Percentiles rank a stretch among this genome's conserved stretches.
These are phyloP conservation scores for Enteromius unitaeniatus DNA, from an alignment of 2,797 vertebrate species.

Conservation along the genomic window DNA sequence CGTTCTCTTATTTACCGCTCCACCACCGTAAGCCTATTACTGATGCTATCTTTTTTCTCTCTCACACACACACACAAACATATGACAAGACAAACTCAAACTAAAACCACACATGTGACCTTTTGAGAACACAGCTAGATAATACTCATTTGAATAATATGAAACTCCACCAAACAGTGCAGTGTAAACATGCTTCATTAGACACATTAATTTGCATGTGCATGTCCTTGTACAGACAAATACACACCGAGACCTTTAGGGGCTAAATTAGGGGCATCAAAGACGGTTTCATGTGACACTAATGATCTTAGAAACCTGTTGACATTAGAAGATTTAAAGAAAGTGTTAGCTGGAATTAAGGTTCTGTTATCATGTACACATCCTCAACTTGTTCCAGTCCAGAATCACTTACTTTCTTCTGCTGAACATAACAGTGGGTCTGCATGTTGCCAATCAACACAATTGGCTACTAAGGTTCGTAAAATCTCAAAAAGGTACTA, in stretches of 20 bases:
- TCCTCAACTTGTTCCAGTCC: not conserved
- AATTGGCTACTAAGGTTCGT: not conserved
- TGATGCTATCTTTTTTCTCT: slow-evolving; percentile 52
- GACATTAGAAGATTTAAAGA: not conserved
- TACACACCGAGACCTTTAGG: not conserved
- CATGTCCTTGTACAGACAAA: not conserved
- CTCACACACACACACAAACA: slow-evolving; percentile 54
- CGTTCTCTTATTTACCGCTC: slow-evolving; percentile 66
- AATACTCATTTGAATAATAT: not conserved
- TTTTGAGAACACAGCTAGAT: not conserved
- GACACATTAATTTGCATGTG: not conserved
- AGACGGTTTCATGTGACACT: not conserved
- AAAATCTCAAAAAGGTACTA: not conserved
- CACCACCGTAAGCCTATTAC: slow-evolving; percentile 54
- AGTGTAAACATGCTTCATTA: not conserved
- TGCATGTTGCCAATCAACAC: not conserved
- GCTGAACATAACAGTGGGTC: not conserved
- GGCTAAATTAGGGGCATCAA: not conserved
- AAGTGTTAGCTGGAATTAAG: not conserved
- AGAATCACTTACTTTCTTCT: not conserved
- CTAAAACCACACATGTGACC: not conserved
- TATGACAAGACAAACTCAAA: slow-evolving; percentile 48
- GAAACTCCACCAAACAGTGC: not conserved
- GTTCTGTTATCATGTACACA: not conserved
- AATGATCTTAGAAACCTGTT: not conserved